A percentile compares a stretch with the other conserved stretches of the same genome.
These are phyloP conservation scores for Drosophila watanabei DNA, from an alignment of 1,140 invertebrate species.

Conservation along the genomic window DNA sequence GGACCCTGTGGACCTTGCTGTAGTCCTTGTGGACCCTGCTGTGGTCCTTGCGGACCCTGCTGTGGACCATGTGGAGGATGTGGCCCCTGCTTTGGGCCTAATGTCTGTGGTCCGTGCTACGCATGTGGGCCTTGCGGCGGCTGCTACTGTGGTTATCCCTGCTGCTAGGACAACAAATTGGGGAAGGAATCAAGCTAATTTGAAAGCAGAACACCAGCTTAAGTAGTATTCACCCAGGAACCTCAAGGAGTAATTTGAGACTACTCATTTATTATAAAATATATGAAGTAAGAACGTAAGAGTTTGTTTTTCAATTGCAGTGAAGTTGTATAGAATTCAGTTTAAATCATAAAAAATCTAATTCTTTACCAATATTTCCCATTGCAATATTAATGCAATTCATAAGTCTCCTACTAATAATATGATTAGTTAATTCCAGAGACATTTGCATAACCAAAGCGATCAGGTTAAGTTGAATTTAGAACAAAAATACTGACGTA, in stretches of 20 bases:
- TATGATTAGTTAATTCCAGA: background rate
- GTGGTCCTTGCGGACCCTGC: slow-evolving; percentile 19
- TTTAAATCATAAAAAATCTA: background rate
- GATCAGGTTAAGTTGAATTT: slow-evolving; percentile 10
- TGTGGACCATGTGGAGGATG: slow-evolving; percentile 4
- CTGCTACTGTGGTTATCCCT: slow-evolving; percentile 28
- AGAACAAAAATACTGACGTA: slow-evolving; percentile 17
- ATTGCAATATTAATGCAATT: background rate
- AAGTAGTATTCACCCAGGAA: background rate
- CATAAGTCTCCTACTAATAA: background rate
- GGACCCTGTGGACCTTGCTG: slow-evolving; percentile 32
- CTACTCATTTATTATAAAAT: background rate
- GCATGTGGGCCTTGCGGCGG: slow-evolving; percentile 31
- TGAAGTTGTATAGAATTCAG: background rate
- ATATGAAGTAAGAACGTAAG: background rate
- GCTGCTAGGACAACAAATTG: slow-evolving; percentile 8
- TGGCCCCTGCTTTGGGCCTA: slow-evolving; percentile 22
- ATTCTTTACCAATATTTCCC: no score
- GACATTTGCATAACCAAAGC: slow-evolving; percentile 25
- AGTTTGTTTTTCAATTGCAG: background rate
- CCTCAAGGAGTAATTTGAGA: background rate
- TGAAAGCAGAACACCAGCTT: background rate
- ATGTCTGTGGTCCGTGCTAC: slow-evolving; percentile 28
- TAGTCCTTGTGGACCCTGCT: slow-evolving; percentile 16
- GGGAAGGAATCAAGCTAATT: background rate